Evolutionary conservation across 2,113 vertebrate genomes (phyloP), one percentile per base, ranked within the genome.

Genomic region (Scalopus aquaticus): DNA sequence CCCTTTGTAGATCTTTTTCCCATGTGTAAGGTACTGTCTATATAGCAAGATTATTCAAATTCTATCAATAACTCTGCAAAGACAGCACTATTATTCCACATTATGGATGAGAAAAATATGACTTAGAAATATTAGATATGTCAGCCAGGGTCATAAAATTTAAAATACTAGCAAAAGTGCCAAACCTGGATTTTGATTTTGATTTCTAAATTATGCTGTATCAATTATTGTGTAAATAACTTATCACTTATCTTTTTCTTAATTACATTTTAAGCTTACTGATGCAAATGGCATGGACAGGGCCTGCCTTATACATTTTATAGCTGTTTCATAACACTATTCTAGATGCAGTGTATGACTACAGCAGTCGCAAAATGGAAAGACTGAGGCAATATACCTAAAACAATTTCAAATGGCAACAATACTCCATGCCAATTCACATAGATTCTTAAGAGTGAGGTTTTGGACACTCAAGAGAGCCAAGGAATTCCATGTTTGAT

Each of bases 311-410:
- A 67, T 0, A 1, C 9, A 42, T 32, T 54, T 58, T 39, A 2
- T 0, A 26, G 19, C 4, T 35, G 0, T 28, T 37, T 1, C 11
- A 11, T 11, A 26, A 32, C 10, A 0, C 2, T 12, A 26, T 32
- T 12, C n/a, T n/a, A 35, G 20, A 37, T 56, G 42, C 16, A 60
- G 20, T 20, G 9, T 6, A 5, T 3, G 35, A 2, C 62, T 35
- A 9, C 32, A 51, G 37, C n/a, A 35, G 2, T 26, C 28, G 54
- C 2, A 67, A 39, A 69, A 4, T 17, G 10, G 56, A 67, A 74
- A 80, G 10, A 39, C 6, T 19, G 15, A n/a, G 28, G 2, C 26
- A 69, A 46, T 0, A 2, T 35, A 3, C 20, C 24, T 62, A 35
- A 90, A 76, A 76, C 4, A 51, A 64, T 69, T 51, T 77, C 20